These are phyloP conservation scores for Macheiramphus alcinus DNA, from an alignment of 2,113 vertebrate genomes.

Conservation along the genomic window DNA sequence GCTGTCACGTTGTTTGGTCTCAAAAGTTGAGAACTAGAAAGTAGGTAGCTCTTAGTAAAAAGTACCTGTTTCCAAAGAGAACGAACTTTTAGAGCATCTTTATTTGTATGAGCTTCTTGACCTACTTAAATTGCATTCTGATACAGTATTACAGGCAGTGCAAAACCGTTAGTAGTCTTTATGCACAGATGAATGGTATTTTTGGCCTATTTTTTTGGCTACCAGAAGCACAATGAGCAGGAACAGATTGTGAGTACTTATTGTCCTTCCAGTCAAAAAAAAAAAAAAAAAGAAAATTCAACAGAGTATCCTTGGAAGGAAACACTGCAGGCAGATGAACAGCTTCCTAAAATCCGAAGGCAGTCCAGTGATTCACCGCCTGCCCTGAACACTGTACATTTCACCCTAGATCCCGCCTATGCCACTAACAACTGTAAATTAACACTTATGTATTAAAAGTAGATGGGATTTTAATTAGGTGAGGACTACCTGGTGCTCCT, in stretches of 20 bases:
- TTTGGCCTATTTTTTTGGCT: neutral
- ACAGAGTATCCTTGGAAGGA: neutral
- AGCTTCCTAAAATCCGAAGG: neutral
- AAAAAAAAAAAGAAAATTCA: neutral
- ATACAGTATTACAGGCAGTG: neutral
- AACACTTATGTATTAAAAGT: neutral
- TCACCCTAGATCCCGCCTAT: neutral
- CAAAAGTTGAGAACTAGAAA: neutral
- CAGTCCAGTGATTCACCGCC: neutral
- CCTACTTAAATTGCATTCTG: neutral
- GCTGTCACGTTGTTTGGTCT: accelerated
- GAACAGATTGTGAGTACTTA: neutral
- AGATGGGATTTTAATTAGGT: neutral
- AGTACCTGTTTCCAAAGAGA: neutral
- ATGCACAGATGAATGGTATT: neutral
- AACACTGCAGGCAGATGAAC: neutral
- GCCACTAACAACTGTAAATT: neutral
- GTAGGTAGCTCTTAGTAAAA: neutral
- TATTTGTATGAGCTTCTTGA: neutral
- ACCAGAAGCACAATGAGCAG: neutral
- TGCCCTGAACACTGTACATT: neutral
- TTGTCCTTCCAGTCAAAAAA: neutral
- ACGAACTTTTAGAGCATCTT: neutral
- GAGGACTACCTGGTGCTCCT: neutral
- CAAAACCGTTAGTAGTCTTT: neutral